Base-by-base conservation (phyloP, 2,888 invertebrate genomes). In the Perithous albicinctus region DNA sequence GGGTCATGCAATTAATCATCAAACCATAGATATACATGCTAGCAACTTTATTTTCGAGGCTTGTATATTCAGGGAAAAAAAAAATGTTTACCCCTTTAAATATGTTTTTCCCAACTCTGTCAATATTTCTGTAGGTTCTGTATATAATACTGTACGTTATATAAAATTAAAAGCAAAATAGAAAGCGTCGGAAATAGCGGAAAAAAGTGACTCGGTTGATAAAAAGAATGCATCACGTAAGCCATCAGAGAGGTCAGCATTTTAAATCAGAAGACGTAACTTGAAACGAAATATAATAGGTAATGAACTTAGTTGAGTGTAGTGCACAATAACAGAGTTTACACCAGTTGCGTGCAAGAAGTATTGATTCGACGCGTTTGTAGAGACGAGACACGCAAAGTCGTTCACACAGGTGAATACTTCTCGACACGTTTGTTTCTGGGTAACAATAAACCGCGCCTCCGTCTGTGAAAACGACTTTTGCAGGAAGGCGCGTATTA, bases 311-410 rank as follows among this genome's bases (percentile, higher is more conserved):
- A 2, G 46, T 56, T 35, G 32, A 26, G 41, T 29, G 29, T 12
- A 23, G 12, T 43, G 63, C 61, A 77, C 41, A 51, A 20, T 41
- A 54, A 61, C 43, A 46, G 66, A 56, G 72, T 78, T 54, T 29
- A 32, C 38, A 20, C 61, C 63, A 56, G 63, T 74, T 74, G 79
- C 79, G 79, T 79, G 79, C 79, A 32, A 74, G 79, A 41, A 79
- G 79, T 74, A 79, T 79, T 54, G 79, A 79, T 79, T 79, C 18
- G 61, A 79, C 74, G 74, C 74, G 79, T 74, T 56, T 2, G 15
- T 41, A 18, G 29, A n/a, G 15, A 1, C 26, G 59, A 35, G 69
- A 69, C 79, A 79, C 79, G 79, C 79, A 12, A 74, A 54, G 74
- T 79, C 79, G 61, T 74, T 67, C 54, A 43, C 41, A 77, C 41